Base-by-base conservation (phyloP, 2,113 vertebrate species). In the Malurus elegans region DNA sequence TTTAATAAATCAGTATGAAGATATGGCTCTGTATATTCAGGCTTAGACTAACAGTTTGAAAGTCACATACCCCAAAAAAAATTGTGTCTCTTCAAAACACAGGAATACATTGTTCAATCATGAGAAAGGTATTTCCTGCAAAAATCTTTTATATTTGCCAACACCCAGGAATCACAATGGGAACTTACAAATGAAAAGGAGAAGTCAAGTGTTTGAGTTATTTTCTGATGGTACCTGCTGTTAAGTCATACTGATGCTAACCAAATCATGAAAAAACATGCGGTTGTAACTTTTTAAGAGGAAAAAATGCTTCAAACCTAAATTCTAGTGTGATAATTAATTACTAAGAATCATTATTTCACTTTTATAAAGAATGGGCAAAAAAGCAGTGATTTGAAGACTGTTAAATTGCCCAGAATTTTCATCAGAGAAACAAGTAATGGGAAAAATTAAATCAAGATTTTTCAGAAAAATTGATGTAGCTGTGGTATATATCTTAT, bases 171-270 rank as follows among this genome's bases (percentile, higher is more conserved):
- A 29, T 36, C 19, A 38, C 42, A 31, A 15, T 78, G 53, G 70
- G n/a, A 90, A 84, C 78, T 79, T 57, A 74, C 25, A 79, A 85
- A 88, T 5, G 3, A 82, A 81, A 88, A 58, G 40, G 25, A 69
- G n/a, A 79, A 15, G 18, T 1, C 0, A 19, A 57, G 19, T n/a
- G 11, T 45, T 86, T 2, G 0, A 45, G 5, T 18, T 44, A 53
- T 61, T 65, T 90, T 85, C 54, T 84, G 34, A 47, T 26, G 76
- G 14, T 61, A 66, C 34, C 19, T 82, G 21, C 7, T 56, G 19
- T 69, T 88, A 65, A 65, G 25, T 50, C 42, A 47, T 40, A 65
- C 18, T 16, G 83, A 36, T 40, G 32, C 3, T 44, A 81, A 36
- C 2, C 4, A 62, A 31, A 62, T n/a, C 16, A 48, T 11, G 15